Evolutionary conservation across 1,140 invertebrate species (phyloP).

Genomic region (Drosophila lacteicornis): DNA sequence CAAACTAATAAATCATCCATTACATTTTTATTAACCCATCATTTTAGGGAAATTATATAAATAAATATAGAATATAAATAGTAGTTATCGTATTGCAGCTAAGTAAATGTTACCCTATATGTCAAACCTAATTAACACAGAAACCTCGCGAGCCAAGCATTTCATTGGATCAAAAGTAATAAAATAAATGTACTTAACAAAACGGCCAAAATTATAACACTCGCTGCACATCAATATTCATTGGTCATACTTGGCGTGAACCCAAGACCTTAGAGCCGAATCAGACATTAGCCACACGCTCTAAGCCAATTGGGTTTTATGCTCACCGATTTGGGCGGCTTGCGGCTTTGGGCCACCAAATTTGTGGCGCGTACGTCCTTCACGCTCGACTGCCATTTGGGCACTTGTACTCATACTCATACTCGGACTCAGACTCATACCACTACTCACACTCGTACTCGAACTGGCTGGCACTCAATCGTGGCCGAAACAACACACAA

Average conservation of each 20-base stretch:
- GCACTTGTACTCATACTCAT: conserved; percentile 29
- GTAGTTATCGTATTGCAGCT: background rate
- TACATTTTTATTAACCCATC: too few relatives aligned
- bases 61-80: background rate
- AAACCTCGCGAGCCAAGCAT: background rate
- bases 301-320: conserved; percentile 8
- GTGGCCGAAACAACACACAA: conserved; percentile 24
- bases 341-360: conserved; percentile 63
- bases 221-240: conserved; percentile 27
- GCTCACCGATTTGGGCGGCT: conserved; percentile 20
- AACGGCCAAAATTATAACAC: conserved; percentile 1
- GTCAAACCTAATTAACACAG: background rate
- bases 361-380: conserved; percentile 64
- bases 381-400: conserved; percentile 60
- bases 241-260: conserved; percentile 21
- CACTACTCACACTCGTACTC: conserved; percentile 9
- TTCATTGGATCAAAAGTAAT: background rate
- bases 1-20: too few relatives aligned
- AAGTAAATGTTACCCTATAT: background rate
- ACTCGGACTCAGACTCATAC: conserved; percentile 27
- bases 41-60: too few relatives aligned
- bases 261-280: conserved; percentile 31
- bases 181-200: background rate
- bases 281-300: conserved; percentile 31
- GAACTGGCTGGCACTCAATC: conserved; percentile 25